A percentile compares a stretch with the other conserved stretches of the same genome.
Conservation (phyloP, 2,113 vertebrate genomes). For the Thalassoma bifasciatum region DNA sequence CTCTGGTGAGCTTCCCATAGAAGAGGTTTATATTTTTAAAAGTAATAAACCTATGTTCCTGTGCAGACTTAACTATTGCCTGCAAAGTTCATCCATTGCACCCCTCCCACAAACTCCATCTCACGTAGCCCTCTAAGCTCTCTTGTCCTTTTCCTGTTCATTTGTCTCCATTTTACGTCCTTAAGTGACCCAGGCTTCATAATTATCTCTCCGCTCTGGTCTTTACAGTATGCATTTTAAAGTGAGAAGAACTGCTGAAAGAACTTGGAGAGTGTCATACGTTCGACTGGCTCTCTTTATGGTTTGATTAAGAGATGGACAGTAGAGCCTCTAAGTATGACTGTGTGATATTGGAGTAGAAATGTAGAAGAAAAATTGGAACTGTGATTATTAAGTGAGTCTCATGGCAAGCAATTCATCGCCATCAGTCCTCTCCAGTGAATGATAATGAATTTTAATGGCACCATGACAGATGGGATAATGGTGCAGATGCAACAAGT, state of each 20-base stretch:
- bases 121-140: not conserved
- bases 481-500: constrained; percentile 41
- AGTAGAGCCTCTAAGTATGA: constrained; percentile 32
- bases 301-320: constrained; percentile 43
- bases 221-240: constrained; percentile 30
- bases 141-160: constrained; percentile 20
- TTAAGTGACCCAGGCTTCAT: constrained; percentile 43
- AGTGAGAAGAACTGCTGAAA: constrained; percentile 17
- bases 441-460: constrained; percentile 17
- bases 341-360: constrained; percentile 27
- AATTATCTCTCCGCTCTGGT: constrained; percentile 43
- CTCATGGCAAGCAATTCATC: constrained; percentile 4
- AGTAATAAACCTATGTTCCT: not conserved
- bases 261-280: constrained; percentile 24
- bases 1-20: no score
- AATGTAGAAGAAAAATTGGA: not conserved
- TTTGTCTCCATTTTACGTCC: constrained; percentile 44
- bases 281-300: constrained; percentile 4
- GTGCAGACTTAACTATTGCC: not conserved
- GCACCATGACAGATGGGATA: constrained; percentile 22
- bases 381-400: constrained; percentile 10
- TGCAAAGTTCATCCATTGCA: constrained; percentile 21
- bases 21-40: not conserved
- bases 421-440: constrained; percentile 8
- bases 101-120: not conserved